Evolutionary conservation across 2,113 vertebrate genomes (phyloP), one percentile per base, ranked within the genome.

Genomic region (Trinectes maculatus): DNA sequence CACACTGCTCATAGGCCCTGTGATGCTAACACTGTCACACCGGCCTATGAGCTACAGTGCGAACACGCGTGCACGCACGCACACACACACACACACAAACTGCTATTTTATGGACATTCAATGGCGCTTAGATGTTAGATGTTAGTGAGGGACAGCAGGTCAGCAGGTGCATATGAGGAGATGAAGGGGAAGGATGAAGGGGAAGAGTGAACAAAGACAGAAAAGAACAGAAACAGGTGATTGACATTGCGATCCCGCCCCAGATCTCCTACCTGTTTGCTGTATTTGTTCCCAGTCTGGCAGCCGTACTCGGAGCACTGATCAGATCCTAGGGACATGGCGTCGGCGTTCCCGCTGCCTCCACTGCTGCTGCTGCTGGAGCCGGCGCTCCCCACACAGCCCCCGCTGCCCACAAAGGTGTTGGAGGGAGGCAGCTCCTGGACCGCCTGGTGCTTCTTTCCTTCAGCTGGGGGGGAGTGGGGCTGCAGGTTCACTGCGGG

Each of bases 381-480:
- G 51, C 86, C 89, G 7, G 89, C 85, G 18, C 90, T 91, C 19
- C 89, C 85, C 64, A 77, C 86, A 31, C 89, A 83, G 5, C 84
- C 89, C n/a, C 95, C 95, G 8, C 95, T 95, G 52, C 97, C 97
- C 85, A 98, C 97, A 71, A 99, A 99, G 80, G 97, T 99, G 92
- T 99, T 99, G 78, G 97, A 96, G 15, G 96, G 96, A 67, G 97
- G 97, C 71, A 99, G 93, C 71, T 99, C 96, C 94, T 99, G 97
- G 62, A 99, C 96, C 0, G 95, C 97, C 80, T 98, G 96, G 83
- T 98, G 96, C 87, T 98, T 98, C 93, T 98, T 98, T 11, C 91
- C 90, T 58, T 96, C 95, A 11, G 96, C 94, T 0, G 97, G 98
- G 25, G 97, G 97, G 5, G 96, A 98, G 71, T 98, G 96, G 0